A percentile compares a stretch with the other conserved stretches of the same genome.
Conservation (phyloP, 2,888 invertebrate species). For the Drepana falcataria region DNA sequence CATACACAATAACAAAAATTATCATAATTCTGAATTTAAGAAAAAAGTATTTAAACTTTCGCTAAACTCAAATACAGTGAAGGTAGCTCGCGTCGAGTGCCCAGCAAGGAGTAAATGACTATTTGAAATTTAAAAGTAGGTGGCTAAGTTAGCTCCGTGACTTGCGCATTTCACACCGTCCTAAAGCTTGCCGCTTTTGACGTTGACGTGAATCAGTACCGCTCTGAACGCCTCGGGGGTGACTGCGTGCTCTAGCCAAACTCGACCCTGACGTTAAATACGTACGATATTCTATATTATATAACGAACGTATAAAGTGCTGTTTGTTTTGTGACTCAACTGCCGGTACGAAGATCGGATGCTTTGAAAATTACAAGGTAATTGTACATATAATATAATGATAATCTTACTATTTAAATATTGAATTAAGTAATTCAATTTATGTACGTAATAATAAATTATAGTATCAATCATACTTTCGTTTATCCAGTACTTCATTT, state of each 20-base stretch:
- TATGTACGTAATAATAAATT: background rate
- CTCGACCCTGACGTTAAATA: slow-evolving; percentile 45
- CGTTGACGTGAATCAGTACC: slow-evolving; percentile 59
- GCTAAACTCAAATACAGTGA: no score
- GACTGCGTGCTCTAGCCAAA: slow-evolving; percentile 32
- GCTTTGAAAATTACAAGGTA: slow-evolving; percentile 31
- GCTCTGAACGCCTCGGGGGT: slow-evolving; percentile 30
- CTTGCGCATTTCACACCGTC: slow-evolving; percentile 73
- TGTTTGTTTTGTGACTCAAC: slow-evolving; percentile 60
- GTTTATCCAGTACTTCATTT: background rate
- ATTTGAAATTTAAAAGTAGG: slow-evolving; percentile 66
- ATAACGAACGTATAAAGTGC: slow-evolving; percentile 53
- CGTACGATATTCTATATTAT: slow-evolving; percentile 54
- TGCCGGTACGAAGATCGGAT: slow-evolving; percentile 33
- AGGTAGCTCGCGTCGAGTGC: no score
- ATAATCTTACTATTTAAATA: slow-evolving; percentile 8
- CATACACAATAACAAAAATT: no score
- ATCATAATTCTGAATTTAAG: no score
- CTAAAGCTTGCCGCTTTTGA: slow-evolving; percentile 44
- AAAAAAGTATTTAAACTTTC: no score
- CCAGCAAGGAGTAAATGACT: slow-evolving; percentile 48
- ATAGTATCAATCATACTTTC: no score
- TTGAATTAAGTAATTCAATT: slow-evolving; percentile 13
- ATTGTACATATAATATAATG: no score
- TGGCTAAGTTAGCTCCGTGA: slow-evolving; percentile 67